Evolutionary conservation across 2,113 vertebrate species (phyloP).

Genomic region (Bos indicus): DNA sequence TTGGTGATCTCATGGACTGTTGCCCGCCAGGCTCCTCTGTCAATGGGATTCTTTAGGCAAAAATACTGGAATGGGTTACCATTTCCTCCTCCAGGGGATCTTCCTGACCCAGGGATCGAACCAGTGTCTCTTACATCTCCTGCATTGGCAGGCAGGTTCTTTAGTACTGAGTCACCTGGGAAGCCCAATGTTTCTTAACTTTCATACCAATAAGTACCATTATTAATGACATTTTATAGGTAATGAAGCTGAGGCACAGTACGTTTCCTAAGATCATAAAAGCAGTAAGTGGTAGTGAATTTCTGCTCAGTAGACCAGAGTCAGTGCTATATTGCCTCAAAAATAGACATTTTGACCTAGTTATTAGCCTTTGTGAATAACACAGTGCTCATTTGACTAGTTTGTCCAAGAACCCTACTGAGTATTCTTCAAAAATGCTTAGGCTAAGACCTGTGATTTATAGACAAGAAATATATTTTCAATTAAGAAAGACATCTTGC

Average conservation of each 20-base stretch:
- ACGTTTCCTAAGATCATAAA: background rate
- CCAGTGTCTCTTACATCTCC: background rate
- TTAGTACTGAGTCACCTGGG: background rate
- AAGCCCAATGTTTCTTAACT: background rate
- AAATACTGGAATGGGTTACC: background rate
- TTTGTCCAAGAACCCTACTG: background rate
- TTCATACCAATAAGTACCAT: background rate
- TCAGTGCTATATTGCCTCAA: background rate
- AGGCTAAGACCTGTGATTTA: background rate
- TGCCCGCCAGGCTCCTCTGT: background rate
- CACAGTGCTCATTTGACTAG: background rate
- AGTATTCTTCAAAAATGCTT: slow-evolving; percentile 10
- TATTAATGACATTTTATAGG: background rate
- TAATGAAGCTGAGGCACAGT: background rate
- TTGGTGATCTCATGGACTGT: background rate
- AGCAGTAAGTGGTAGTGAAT: background rate
- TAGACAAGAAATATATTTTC: slow-evolving; percentile 11
- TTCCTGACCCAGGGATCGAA: background rate
- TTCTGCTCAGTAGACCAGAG: background rate
- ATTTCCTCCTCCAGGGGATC: background rate
- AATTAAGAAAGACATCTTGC: slow-evolving; percentile 26
- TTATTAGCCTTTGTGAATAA: slow-evolving; percentile 24
- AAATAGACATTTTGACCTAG: background rate
- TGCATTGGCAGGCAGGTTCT: background rate
- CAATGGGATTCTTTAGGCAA: background rate